These are phyloP conservation scores for Peromyscus nudipes DNA, from an alignment of 2,797 vertebrate species.

Conservation along the genomic window DNA sequence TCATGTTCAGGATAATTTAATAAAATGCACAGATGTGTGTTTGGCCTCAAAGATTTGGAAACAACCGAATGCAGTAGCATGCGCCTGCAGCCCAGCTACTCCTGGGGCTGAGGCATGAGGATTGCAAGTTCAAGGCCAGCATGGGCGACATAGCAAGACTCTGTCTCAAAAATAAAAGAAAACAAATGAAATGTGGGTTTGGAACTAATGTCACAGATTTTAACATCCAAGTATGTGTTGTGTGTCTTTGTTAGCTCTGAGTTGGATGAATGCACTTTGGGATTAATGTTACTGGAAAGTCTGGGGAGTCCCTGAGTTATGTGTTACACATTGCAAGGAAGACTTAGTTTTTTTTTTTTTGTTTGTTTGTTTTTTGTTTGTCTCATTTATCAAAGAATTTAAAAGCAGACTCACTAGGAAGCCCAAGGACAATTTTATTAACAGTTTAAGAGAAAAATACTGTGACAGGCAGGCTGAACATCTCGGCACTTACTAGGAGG, in stretches of 20 bases:
- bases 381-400: neutral
- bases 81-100: neutral
- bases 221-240: neutral
- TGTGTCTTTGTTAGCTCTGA: neutral
- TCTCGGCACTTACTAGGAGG: neutral
- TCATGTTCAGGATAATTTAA: neutral
- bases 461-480: neutral
- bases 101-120: neutral
- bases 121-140: neutral
- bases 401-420: neutral
- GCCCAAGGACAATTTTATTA: neutral
- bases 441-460: neutral
- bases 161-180: neutral
- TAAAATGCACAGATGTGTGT: neutral
- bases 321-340: neutral
- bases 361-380: neutral
- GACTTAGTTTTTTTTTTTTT: neutral
- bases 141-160: neutral
- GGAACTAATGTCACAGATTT: neutral
- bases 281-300: neutral
- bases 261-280: neutral
- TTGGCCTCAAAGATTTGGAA: conserved; percentile 4
- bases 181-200: neutral
- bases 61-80: neutral
- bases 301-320: neutral